Evolutionary conservation across 1,140 invertebrate species (phyloP), one percentile per base, ranked within the genome.

Genomic region (Drosophila azteca): DNA sequence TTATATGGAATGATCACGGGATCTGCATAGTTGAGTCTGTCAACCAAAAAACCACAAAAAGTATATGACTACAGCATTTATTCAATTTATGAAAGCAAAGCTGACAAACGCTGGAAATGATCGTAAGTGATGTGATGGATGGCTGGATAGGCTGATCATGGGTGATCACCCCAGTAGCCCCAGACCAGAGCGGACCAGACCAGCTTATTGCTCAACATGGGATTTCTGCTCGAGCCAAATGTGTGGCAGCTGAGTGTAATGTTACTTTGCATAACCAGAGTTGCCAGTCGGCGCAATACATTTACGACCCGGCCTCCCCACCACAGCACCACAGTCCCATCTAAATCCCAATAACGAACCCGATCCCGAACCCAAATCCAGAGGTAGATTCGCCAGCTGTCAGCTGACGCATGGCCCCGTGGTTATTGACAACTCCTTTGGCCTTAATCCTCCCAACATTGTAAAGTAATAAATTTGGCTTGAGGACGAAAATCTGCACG

Each of bases 401-500:
- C 77, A 85, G 77, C 76, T 84, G 80, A 54, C 79, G 69, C 57
- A 68, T 64, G 72, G 26, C 68, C 63, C 64, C 65, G 31, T 68
- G 71, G 60, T 51, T 70, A 82, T 83, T 83, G 79, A 78, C 75
- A 83, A 78, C 67, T 82, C 70, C 73, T 65, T 73, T 54, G 65
- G 53, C 45, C 29, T 24, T 66, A 75, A 77, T 69, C 81, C 72
- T 58, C 60, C 72, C 81, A 85, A 85, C 72, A 84, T 85, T 76
- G 81, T 84, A 85, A 84, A 84, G 63, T 69, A 79, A 85, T 85
- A 84, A 84, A 84, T 77, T 69, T 70, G 67, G 65, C 67, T 70
- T 65, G 49, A 69, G 39, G 69, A 43, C 51, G 35, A 35, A 70
- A 70, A 69, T 70, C 52, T 70, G 45, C 24, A 8, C 48, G 24